phyloP scores from a whole-genome alignment of 2,888 invertebrate species.

The Pollenia amentaria region DNA sequence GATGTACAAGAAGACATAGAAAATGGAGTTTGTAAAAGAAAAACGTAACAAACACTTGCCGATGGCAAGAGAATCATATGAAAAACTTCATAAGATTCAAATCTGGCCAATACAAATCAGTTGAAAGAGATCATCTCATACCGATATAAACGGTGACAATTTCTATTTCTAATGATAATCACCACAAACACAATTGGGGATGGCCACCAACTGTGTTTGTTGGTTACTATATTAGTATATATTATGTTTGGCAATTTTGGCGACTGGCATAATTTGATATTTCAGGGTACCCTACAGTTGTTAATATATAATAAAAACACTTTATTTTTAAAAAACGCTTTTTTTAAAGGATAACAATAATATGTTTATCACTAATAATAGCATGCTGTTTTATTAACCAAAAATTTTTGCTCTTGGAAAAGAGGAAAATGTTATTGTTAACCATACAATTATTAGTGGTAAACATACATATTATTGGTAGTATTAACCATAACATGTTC shows the following conservation, averaged over 20 bases:
- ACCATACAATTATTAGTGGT: too few relatives aligned
- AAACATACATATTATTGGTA: too few relatives aligned
- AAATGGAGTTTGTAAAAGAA: not conserved
- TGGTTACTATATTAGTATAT: slow-evolving; percentile 25
- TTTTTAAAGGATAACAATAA: too few relatives aligned
- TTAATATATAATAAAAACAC: not conserved
- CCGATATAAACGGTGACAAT: slow-evolving; percentile 70
- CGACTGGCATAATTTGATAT: not conserved
- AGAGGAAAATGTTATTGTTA: too few relatives aligned
- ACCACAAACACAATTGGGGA: slow-evolving; percentile 62
- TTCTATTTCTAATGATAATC: slow-evolving; percentile 68
- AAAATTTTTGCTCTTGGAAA: too few relatives aligned
- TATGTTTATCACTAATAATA: too few relatives aligned
- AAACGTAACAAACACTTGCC: slow-evolving; percentile 47
- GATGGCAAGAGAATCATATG: slow-evolving; percentile 51
- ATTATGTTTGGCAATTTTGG: slow-evolving; percentile 29
- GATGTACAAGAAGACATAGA: slow-evolving; percentile 30
- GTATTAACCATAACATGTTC: too few relatives aligned
- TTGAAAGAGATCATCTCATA: slow-evolving; percentile 53
- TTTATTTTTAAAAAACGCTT: not conserved
- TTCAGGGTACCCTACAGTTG: slow-evolving; percentile 7
- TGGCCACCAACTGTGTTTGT: slow-evolving; percentile 62
- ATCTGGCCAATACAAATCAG: slow-evolving; percentile 60
- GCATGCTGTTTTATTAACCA: too few relatives aligned
- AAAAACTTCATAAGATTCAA: slow-evolving; percentile 55